A percentile compares a stretch with the other conserved stretches of the same genome.
Conservation (phyloP, 2,113 vertebrate species). For the Muntiacus muntjak region DNA sequence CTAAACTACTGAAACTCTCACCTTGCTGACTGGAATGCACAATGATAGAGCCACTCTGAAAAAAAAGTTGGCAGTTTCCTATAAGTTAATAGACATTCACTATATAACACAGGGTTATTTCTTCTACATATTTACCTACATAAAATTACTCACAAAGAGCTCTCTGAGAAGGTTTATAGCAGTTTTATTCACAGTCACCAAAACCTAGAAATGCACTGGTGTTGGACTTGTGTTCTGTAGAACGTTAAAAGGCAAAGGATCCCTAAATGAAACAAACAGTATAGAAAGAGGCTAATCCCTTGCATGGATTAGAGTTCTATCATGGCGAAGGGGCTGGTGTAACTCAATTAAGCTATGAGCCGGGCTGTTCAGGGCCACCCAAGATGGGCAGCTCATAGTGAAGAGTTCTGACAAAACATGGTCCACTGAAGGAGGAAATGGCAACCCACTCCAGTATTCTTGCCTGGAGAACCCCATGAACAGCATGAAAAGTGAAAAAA, state of each 20-base stretch:
- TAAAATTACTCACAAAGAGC: not conserved
- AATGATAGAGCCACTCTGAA: not conserved
- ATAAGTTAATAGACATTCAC: not conserved
- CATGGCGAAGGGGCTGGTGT: not conserved
- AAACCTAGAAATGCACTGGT: not conserved
- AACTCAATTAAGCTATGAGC: not conserved
- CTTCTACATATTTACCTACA: not conserved
- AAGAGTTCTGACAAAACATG: not conserved
- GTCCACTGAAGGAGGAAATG: not conserved
- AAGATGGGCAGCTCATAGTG: not conserved
- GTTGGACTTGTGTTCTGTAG: not conserved
- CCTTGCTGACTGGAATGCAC: not conserved
- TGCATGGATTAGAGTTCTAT: not conserved
- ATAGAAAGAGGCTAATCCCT: not conserved
- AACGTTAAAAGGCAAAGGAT: not conserved
- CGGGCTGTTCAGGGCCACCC: not conserved
- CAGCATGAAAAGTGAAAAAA: not conserved
- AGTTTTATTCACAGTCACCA: not conserved
- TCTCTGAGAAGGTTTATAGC: not conserved
- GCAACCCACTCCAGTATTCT: not conserved
- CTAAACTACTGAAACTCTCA: not conserved
- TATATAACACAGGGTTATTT: not conserved
- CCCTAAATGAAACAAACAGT: not conserved
- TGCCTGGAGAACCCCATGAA: not conserved
- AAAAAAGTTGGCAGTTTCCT: not conserved